Conservation (phyloP, 2,113 vertebrate species). For the Cettia cetti region DNA sequence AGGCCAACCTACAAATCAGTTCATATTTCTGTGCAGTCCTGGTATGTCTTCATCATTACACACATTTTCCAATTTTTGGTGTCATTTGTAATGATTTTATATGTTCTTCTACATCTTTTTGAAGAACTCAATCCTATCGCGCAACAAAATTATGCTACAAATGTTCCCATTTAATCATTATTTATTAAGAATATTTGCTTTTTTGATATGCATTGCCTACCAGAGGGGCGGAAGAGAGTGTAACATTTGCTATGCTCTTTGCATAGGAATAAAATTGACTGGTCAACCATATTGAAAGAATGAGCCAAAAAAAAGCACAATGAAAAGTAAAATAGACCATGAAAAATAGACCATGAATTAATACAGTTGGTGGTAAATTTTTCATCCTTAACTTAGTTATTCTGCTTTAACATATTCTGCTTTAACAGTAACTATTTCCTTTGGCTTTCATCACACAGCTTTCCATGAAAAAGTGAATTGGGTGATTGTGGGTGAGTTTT, state of each 20-base stretch:
- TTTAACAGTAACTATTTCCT: neutral
- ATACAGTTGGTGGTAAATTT: neutral
- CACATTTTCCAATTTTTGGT: neutral
- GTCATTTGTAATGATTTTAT: neutral
- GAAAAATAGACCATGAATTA: neutral
- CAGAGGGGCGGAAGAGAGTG: neutral
- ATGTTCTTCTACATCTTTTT: neutral
- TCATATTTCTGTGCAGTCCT: neutral
- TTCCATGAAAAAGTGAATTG: neutral
- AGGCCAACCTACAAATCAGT: neutral
- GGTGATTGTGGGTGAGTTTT: neutral
- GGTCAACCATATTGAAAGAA: neutral
- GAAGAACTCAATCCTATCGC: neutral
- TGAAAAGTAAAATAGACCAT: neutral
- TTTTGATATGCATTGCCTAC: neutral
- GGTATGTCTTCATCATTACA: neutral
- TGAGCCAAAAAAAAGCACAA: neutral
- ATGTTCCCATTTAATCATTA: neutral
- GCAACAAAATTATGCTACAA: neutral
- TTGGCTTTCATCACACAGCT: neutral
- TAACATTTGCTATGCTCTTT: neutral
- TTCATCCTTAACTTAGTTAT: neutral
- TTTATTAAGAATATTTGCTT: neutral
- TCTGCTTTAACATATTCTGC: neutral
- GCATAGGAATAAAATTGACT: neutral